Conservation (phyloP, 2,797 vertebrate species). For the Pseudochirops corinnae region DNA sequence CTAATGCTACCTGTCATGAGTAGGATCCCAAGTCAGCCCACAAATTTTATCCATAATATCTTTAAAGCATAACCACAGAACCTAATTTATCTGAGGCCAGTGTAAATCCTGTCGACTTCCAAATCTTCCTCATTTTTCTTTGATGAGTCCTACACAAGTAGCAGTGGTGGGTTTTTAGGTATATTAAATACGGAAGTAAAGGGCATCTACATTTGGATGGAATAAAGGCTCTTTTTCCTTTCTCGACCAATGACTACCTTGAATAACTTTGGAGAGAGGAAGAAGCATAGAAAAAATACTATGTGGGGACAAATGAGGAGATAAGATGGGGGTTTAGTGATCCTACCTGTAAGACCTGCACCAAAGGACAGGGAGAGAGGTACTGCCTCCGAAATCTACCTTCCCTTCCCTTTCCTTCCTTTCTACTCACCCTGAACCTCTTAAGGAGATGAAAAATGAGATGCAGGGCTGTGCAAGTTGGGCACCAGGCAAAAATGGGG, state of each 20-base stretch:
- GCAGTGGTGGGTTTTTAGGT: background rate
- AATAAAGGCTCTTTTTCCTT: background rate
- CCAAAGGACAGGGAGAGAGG: background rate
- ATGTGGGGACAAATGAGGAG: background rate
- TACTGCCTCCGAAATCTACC: background rate
- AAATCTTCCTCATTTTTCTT: background rate
- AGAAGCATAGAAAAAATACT: background rate
- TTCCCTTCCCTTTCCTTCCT: background rate
- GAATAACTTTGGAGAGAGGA: background rate
- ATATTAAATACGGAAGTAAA: background rate
- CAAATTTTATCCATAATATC: background rate
- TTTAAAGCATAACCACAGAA: background rate
- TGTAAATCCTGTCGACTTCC: background rate
- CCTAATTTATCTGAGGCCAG: background rate
- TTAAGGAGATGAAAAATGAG: background rate
- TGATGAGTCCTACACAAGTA: background rate
- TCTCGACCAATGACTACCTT: background rate
- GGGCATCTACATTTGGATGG: background rate
- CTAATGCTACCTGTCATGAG: too few species aligned
- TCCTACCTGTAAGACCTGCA: background rate
- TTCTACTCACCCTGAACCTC: background rate
- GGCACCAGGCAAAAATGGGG: background rate
- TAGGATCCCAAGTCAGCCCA: background rate
- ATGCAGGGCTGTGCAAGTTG: background rate
- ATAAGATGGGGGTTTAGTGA: background rate